phyloP scores from a whole-genome alignment of 2,113 vertebrate species.

The Odobenus rosmarus region DNA sequence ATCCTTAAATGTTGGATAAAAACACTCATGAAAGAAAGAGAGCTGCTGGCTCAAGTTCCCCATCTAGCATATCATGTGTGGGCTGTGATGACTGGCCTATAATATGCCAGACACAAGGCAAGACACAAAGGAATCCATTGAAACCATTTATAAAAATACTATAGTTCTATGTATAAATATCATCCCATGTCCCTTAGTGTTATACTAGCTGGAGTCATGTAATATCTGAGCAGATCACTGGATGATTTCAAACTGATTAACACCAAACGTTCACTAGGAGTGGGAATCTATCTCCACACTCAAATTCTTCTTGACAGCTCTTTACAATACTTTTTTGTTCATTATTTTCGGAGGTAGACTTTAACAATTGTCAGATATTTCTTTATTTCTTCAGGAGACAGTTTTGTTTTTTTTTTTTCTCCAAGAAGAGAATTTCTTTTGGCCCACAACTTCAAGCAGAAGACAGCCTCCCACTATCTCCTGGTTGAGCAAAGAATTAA shows the following conservation, averaged over 20 bases:
- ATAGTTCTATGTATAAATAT: neutral
- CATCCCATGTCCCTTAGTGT: neutral
- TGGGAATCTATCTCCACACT: neutral
- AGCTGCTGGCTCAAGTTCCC: neutral
- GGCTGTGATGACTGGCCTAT: neutral
- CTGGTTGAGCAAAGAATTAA: neutral
- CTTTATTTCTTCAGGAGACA: neutral
- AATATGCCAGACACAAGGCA: slow-evolving; percentile 22
- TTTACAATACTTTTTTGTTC: neutral
- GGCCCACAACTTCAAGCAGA: neutral
- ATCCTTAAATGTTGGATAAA: neutral
- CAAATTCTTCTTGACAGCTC: neutral
- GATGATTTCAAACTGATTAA: slow-evolving; percentile 52
- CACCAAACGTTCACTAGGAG: neutral
- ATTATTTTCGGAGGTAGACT: neutral
- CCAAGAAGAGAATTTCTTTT: neutral
- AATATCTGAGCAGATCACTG: neutral
- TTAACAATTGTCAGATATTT: neutral
- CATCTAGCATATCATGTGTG: neutral
- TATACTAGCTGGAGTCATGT: neutral
- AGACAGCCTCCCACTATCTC: neutral
- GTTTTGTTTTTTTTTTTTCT: neutral
- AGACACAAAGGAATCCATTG: slow-evolving; percentile 23
- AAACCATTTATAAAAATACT: slow-evolving; percentile 54
- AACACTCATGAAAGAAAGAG: neutral